Evolutionary conservation across 2,797 vertebrate species (phyloP).

Genomic region (Tauraco hartlaubi): DNA sequence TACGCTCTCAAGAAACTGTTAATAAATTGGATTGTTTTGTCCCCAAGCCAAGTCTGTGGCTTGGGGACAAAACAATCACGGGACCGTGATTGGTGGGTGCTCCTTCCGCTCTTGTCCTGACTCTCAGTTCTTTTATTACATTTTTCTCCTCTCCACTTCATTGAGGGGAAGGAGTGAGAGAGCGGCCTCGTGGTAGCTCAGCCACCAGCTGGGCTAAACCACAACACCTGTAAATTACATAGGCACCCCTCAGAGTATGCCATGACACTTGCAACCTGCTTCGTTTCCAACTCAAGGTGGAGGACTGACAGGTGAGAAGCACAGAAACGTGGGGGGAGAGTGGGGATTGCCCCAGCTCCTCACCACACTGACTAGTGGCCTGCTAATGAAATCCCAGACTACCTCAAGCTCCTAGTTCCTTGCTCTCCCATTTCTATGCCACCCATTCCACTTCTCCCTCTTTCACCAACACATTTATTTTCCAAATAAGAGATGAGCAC

Average conservation of each 20-base stretch:
- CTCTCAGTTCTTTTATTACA: too few relatives aligned
- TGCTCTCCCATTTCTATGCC: background rate
- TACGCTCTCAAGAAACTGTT: too few relatives aligned
- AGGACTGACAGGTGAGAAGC: background rate
- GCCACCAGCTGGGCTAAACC: too few relatives aligned
- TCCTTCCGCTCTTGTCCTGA: too few relatives aligned
- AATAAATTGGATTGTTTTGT: too few relatives aligned
- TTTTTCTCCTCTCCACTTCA: too few relatives aligned
- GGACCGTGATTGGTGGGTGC: too few relatives aligned
- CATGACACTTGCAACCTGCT: background rate
- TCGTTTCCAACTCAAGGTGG: background rate
- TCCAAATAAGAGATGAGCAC: background rate
- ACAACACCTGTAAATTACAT: background rate
- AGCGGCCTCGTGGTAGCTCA: too few relatives aligned
- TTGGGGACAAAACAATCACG: too few relatives aligned
- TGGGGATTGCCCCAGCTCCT: accelerated
- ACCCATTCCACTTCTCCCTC: background rate
- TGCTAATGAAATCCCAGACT: background rate
- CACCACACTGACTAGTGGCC: accelerated
- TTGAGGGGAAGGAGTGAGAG: too few relatives aligned
- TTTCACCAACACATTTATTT: background rate
- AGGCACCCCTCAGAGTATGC: background rate
- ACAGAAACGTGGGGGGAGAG: background rate
- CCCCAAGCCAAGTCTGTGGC: too few relatives aligned
- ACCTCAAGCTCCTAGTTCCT: background rate